Conservation (phyloP, 1,140 invertebrate species). For the Luehdorfia chinensis region DNA sequence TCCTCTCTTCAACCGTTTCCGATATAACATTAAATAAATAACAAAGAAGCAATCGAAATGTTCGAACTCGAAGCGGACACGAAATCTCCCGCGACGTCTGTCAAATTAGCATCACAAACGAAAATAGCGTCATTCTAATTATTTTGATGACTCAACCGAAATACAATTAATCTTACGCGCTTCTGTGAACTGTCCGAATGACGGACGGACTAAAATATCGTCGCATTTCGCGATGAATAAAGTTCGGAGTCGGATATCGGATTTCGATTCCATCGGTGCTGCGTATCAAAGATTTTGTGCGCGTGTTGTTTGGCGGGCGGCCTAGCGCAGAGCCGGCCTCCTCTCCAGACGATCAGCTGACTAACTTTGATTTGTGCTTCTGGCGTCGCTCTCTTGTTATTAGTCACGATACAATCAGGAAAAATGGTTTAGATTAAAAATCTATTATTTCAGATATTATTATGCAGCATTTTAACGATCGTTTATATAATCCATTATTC, state of each 20-base stretch:
- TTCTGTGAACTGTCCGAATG: conserved; percentile 75
- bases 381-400: too few relatives aligned
- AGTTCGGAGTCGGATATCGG: conserved; percentile 67
- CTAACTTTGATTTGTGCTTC: too few relatives aligned
- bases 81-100: conserved; percentile 74
- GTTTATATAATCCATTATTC: neutral
- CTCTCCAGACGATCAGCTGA: too few relatives aligned
- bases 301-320: conserved; percentile 35
- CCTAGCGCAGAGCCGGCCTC: conserved; percentile 46
- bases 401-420: too few relatives aligned
- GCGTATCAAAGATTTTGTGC: conserved; percentile 72
- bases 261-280: conserved; percentile 74
- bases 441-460: too few relatives aligned
- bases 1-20: conserved; percentile 22
- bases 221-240: conserved; percentile 74
- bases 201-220: conserved; percentile 72
- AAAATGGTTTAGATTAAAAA: too few relatives aligned
- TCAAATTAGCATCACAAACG: conserved; percentile 75
- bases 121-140: conserved; percentile 77
- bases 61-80: conserved; percentile 56
- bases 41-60: conserved; percentile 63
- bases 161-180: conserved; percentile 75
- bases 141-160: conserved; percentile 76
- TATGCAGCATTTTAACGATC: too few relatives aligned
- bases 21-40: conserved; percentile 50